These are phyloP conservation scores for Seira musarum DNA, from an alignment of 2,888 invertebrate genomes.

Conservation along the genomic window DNA sequence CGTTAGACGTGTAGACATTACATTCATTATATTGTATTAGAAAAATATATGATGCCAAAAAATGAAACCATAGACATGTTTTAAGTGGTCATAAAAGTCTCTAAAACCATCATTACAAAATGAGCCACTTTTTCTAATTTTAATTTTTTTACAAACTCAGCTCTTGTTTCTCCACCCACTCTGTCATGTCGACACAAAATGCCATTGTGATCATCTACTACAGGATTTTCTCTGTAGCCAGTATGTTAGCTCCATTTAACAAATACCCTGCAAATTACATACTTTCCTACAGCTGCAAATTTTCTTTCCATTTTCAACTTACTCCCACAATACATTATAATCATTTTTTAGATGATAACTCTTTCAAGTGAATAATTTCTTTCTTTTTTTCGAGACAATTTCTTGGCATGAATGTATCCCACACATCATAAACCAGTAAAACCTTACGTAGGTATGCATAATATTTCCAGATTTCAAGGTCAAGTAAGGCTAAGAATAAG, in stretches of 20 bases:
- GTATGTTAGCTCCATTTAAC: neutral
- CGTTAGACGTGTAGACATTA: no score
- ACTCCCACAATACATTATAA: conserved; percentile 15
- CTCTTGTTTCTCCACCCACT: conserved; percentile 3
- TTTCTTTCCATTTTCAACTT: conserved; percentile 2
- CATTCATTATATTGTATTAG: no score
- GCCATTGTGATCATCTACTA: neutral
- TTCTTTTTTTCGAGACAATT: conserved; percentile 2
- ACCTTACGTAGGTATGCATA: neutral
- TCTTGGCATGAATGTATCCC: neutral
- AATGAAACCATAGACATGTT: no score
- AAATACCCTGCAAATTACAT: neutral
- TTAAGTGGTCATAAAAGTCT: no score
- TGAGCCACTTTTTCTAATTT: neutral
- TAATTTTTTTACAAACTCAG: conserved; percentile 1
- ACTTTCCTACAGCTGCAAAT: neutral
- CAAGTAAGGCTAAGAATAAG: conserved; percentile 37
- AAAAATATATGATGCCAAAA: no score
- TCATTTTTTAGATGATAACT: neutral
- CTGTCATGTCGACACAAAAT: neutral
- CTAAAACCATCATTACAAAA: no score
- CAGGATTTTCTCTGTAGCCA: neutral
- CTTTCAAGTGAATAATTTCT: neutral
- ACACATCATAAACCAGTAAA: neutral
- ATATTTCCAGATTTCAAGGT: conserved; percentile 28